Evolutionary conservation across 2,113 vertebrate genomes (phyloP).

Genomic region (Callocephalon fimbriatum): DNA sequence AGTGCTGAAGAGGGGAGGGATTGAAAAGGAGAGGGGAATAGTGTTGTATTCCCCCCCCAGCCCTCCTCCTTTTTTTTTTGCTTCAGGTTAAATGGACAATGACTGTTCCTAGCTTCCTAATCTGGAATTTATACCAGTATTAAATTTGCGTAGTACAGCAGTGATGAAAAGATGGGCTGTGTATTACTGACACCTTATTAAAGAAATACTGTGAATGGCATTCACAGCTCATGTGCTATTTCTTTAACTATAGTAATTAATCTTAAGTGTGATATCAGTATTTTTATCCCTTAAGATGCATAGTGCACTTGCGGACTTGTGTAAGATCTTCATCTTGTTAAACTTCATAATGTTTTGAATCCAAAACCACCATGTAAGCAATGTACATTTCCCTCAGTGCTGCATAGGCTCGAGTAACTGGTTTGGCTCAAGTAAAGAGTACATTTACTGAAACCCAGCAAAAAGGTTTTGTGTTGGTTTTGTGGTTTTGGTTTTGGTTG

Average conservation of each 20-base stretch:
- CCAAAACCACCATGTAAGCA: fast-evolving
- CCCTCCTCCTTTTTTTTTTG: fast-evolving
- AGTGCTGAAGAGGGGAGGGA: neutral
- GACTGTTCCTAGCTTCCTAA: neutral
- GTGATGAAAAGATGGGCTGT: neutral
- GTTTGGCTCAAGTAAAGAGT: neutral
- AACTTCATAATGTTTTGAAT: neutral
- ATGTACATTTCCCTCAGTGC: neutral
- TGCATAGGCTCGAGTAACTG: neutral
- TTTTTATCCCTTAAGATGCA: neutral
- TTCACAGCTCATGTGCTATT: neutral
- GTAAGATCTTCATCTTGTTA: neutral
- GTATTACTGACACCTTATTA: neutral
- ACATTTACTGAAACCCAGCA: neutral
- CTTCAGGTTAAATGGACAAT: neutral
- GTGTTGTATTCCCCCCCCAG: fast-evolving
- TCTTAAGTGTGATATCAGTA: neutral
- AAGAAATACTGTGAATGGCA: neutral
- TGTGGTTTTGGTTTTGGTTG: neutral
- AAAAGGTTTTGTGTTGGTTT: neutral
- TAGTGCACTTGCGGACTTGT: neutral
- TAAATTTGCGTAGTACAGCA: neutral
- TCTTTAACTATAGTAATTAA: neutral
- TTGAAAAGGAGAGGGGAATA: neutral
- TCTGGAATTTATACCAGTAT: neutral